phyloP scores from a whole-genome alignment of 2,888 invertebrate species.

The Hirtodrosophila cameraria region DNA sequence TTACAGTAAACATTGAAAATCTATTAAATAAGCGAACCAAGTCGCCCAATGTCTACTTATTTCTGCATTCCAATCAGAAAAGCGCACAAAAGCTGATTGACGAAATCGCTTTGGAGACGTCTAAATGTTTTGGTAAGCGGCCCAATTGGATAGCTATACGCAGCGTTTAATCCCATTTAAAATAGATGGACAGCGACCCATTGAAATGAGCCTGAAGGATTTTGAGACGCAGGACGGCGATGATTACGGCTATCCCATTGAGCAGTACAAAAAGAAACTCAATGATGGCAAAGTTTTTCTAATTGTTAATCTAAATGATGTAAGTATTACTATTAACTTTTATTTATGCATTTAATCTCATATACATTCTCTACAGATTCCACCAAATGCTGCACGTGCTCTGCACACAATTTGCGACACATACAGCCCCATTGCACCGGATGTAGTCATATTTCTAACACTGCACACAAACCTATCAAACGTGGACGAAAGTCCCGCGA shows the following conservation, averaged over 20 bases:
- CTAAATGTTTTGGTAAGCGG: slow-evolving; percentile 76
- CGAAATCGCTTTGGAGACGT: slow-evolving; percentile 67
- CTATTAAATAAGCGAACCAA: slow-evolving; percentile 64
- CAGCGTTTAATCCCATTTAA: not conserved
- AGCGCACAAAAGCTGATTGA: slow-evolving; percentile 47
- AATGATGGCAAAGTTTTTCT: slow-evolving; percentile 77
- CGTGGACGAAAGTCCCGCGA: slow-evolving; percentile 36
- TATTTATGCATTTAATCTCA: too few species aligned
- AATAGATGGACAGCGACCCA: slow-evolving; percentile 52
- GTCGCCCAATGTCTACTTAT: slow-evolving; percentile 73
- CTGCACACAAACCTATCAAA: slow-evolving; percentile 56
- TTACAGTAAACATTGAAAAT: slow-evolving; percentile 65
- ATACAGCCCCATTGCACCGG: slow-evolving; percentile 83
- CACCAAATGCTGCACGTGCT: slow-evolving; percentile 82
- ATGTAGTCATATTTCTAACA: slow-evolving; percentile 84
- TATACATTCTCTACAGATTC: too few species aligned
- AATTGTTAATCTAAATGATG: slow-evolving; percentile 80
- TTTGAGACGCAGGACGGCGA: slow-evolving; percentile 56
- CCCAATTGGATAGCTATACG: too few species aligned
- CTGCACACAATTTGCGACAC: slow-evolving; percentile 87
- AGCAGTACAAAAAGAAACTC: slow-evolving; percentile 73
- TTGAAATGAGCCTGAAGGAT: slow-evolving; percentile 65
- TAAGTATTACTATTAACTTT: slow-evolving; percentile 30
- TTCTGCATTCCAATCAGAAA: slow-evolving; percentile 58
- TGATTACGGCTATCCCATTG: slow-evolving; percentile 80